Evolutionary conservation across 2,113 vertebrate species (phyloP), one percentile per base, ranked within the genome.

Genomic region (Meles meles): DNA sequence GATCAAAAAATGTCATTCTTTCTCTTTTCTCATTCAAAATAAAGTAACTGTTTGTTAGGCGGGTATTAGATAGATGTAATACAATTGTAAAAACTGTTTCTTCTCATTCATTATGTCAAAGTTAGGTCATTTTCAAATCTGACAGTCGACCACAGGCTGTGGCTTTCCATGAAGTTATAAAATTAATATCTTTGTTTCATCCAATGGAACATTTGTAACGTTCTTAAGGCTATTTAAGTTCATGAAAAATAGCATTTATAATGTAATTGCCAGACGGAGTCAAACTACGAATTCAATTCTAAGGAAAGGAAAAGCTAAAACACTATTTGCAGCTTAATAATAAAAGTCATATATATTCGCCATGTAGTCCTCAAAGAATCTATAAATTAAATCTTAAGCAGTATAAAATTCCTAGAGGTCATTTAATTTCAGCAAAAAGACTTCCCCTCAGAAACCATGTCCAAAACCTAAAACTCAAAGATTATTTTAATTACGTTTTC

Each of bases 291-390:
- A 74, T 61, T 5, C 63, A 90, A 76, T 92, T 89, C 52, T 37
- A 67, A 92, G 79, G 37, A 92, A 79, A 93, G 65, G 34, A 92
- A 95, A 94, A 37, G 34, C 59, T 52, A 89, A 90, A 95, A 85
- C 63, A 93, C 9, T 74, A 84, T 42, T 77, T 74, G 61, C 14
- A 59, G 52, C 55, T 49, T 44, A 93, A 65, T 59, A 25, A 90
- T 59, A 31, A 90, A 77, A 93, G 61, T 86, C 15, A 72, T 39
- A 67, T 10, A 23, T 77, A 21, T 71, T 77, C 90, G n/a, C 29
- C 39, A 94, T 44, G 17, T 27, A 34, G 20, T 96, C 11, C 37
- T 90, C 42, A 84, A 37, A 76, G 27, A 83, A 67, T 39, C 61
- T 95, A 72, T 47, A 92, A 39, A 3, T 81, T 87, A 88, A 85